Evolutionary conservation across 1,140 invertebrate species (phyloP), one percentile per base, ranked within the genome.

Genomic region (Rhagoletis pomonella): DNA sequence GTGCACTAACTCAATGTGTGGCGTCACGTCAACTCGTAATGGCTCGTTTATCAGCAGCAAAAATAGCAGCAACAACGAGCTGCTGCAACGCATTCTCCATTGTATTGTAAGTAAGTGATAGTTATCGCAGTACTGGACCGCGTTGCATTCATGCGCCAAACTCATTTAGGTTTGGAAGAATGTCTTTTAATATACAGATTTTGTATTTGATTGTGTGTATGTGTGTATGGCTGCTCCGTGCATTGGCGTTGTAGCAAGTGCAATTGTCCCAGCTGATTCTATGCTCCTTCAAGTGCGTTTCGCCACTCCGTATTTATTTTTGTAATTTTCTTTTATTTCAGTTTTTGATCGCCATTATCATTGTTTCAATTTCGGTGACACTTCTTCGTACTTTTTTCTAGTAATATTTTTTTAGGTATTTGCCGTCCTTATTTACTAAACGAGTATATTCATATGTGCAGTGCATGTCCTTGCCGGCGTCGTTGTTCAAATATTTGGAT

Each of bases 361-460:
- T 81, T 55, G 47, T 77, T 50, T 77, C 69, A 77, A 77, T 77
- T 77, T 77, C 7, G 17, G 69, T 81, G 73, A 81, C 73, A 81
- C 73, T 81, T 81, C 47, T 81, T 42, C 73, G 9, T 3, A 5
- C 47, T 55, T 81, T 9, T 55, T 77, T 17, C 14, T 10, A 0
- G n/a, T 12, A 12, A 29, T n/a, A 42, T 12, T 44, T 6, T 55
- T 81, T 81, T 55, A 2, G 5, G 47, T 58, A 55, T 81, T 81
- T 81, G 9, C n/a, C 19, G 14, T 81, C 73, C 50, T 81, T 81
- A 7, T 55, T 29, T 39, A 67, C 19, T 67, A 29, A 29, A 29
- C 29, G 29, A 29, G 29, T 29, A 29, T 29, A 29, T 29, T 29
- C 29, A 29, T 29, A 29, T 29, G 29, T 29, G 10, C 73, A 17